phyloP scores from a whole-genome alignment of 2,888 invertebrate genomes.

The Dione juno region DNA sequence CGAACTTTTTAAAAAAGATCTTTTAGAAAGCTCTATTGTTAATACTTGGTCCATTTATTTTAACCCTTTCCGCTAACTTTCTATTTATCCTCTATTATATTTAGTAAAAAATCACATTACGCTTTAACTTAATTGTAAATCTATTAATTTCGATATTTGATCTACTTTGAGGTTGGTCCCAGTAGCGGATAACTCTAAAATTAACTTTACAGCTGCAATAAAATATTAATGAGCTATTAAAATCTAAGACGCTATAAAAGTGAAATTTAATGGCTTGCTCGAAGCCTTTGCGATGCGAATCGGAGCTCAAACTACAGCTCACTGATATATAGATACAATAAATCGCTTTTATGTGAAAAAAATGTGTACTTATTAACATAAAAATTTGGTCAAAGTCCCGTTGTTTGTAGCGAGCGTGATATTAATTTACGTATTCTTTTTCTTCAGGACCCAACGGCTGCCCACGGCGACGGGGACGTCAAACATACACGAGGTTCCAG shows the following conservation, averaged over 20 bases:
- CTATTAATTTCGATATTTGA: slow-evolving; percentile 59
- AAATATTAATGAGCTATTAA: slow-evolving; percentile 82
- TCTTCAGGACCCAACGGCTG: slow-evolving; percentile 97
- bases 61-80: slow-evolving; percentile 78
- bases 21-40: slow-evolving; percentile 73
- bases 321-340: slow-evolving; percentile 75
- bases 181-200: slow-evolving; percentile 80
- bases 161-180: slow-evolving; percentile 69
- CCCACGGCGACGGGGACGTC: slow-evolving; percentile 95
- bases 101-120: slow-evolving; percentile 41
- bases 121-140: slow-evolving; percentile 42
- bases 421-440: slow-evolving; percentile 55
- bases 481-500: slow-evolving; percentile 99
- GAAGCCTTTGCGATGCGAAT: slow-evolving; percentile 67
- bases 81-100: slow-evolving; percentile 1
- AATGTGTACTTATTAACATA: slow-evolving; percentile 43
- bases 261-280: slow-evolving; percentile 78
- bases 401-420: slow-evolving; percentile 27
- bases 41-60: slow-evolving; percentile 67
- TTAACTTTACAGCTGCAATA: slow-evolving; percentile 78
- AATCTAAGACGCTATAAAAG: slow-evolving; percentile 81
- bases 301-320: slow-evolving; percentile 61
- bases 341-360: slow-evolving; percentile 61
- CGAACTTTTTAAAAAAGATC: slow-evolving; percentile 68
- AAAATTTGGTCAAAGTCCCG: slow-evolving; percentile 34